Percentiles rank a stretch among this genome's conserved stretches.
These are phyloP conservation scores for Maniola hyperantus DNA, from an alignment of 2,888 invertebrate genomes.

Conservation along the genomic window DNA sequence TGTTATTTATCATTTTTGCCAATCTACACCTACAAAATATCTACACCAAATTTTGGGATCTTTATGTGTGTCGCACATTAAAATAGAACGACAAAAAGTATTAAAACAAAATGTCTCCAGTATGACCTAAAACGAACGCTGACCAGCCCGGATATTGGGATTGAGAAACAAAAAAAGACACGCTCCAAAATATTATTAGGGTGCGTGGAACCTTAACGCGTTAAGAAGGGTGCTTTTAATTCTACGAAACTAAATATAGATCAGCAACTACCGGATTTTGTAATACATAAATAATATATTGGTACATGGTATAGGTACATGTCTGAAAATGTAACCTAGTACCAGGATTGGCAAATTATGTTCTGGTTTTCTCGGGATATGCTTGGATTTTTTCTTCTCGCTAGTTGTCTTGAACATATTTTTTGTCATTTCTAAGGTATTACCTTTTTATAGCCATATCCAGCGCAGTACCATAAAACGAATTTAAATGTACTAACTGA, in stretches of 20 bases:
- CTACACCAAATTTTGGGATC: neutral
- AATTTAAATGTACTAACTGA: too few species aligned
- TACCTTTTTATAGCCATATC: too few species aligned
- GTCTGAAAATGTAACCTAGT: neutral
- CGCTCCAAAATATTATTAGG: slow-evolving; percentile 32
- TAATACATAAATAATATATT: too few species aligned
- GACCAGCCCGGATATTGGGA: slow-evolving; percentile 51
- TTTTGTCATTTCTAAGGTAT: neutral
- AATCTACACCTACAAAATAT: neutral
- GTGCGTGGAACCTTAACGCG: slow-evolving; percentile 35
- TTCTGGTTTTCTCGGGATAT: neutral
- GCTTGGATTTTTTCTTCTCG: neutral
- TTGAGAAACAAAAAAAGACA: slow-evolving; percentile 30
- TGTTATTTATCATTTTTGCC: too few species aligned
- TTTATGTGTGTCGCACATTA: neutral
- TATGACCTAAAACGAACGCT: slow-evolving; percentile 36
- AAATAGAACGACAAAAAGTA: neutral
- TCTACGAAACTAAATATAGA: slow-evolving; percentile 66
- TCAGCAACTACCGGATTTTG: slow-evolving; percentile 62
- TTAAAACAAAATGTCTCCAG: neutral
- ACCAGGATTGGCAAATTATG: neutral
- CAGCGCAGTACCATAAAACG: too few species aligned
- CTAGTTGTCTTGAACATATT: neutral
- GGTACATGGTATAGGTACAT: too few species aligned
- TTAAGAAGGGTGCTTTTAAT: slow-evolving; percentile 56